Conservation (phyloP, 2,888 invertebrate species). For the Hofmannophila pseudospretella region DNA sequence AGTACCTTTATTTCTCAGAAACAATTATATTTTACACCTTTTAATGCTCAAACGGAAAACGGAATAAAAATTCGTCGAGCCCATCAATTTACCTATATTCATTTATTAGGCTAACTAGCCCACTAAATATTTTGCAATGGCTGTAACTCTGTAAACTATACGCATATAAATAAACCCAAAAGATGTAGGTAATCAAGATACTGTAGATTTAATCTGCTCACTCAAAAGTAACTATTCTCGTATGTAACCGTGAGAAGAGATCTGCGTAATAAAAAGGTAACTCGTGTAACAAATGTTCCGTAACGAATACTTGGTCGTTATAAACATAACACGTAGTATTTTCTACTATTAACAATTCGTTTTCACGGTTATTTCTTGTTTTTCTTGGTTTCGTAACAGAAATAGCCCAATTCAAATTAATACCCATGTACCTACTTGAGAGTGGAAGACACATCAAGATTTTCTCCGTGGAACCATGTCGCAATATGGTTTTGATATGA, state of each 20-base stretch:
- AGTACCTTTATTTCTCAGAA: too few relatives aligned
- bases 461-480: too few relatives aligned
- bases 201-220: neutral
- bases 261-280: slow-evolving; percentile 10
- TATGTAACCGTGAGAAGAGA: slow-evolving; percentile 20
- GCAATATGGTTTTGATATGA: too few relatives aligned
- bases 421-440: too few relatives aligned
- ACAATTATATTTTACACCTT: too few relatives aligned
- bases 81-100: neutral
- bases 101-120: too few relatives aligned
- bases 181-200: neutral
- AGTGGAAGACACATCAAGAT: too few relatives aligned
- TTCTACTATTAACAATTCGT: slow-evolving; percentile 5
- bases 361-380: slow-evolving; percentile 1
- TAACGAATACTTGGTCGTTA: slow-evolving; percentile 14
- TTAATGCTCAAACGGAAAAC: too few relatives aligned
- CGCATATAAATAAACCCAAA: neutral
- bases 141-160: too few relatives aligned
- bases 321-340: neutral
- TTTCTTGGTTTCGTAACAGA: neutral
- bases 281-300: slow-evolving; percentile 20
- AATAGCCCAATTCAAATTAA: too few relatives aligned
- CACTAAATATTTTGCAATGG: neutral
- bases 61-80: neutral
- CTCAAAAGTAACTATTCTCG: neutral